Percentiles rank a stretch among this genome's conserved stretches.
Evolutionary conservation across 2,113 vertebrate genomes (phyloP).

Genomic region (Pholis gunnellus): DNA sequence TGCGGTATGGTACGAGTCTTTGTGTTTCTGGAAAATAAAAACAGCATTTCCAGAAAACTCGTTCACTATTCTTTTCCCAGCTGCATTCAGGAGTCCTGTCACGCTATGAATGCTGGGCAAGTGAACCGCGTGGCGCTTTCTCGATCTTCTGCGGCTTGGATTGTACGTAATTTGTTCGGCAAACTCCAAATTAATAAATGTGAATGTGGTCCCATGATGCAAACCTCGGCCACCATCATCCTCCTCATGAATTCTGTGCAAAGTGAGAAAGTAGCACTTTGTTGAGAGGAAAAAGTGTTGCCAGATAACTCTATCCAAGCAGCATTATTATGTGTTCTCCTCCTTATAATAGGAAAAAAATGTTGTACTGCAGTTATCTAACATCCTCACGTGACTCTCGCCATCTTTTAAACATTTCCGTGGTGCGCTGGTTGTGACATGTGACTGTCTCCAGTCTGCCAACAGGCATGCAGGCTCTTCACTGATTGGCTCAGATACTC

Average conservation of each 20-base stretch:
- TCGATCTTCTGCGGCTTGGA: not conserved
- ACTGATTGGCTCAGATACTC: slow-evolving; percentile 31
- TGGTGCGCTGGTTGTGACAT: slow-evolving; percentile 23
- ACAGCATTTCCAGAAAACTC: not conserved
- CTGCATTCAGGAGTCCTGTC: not conserved
- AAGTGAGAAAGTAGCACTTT: not conserved
- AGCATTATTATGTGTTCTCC: too few relatives aligned
- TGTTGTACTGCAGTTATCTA: not conserved
- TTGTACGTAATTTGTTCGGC: not conserved
- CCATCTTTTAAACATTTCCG: slow-evolving; percentile 4
- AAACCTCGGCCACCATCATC: not conserved
- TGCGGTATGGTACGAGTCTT: not conserved
- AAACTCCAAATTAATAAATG: not conserved
- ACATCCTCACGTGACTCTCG: slow-evolving; percentile 1
- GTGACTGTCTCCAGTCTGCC: slow-evolving; percentile 11
- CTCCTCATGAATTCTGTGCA: not conserved
- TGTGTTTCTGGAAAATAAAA: not conserved
- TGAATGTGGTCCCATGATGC: not conserved
- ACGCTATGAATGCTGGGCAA: not conserved
- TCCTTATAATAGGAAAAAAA: too few relatives aligned
- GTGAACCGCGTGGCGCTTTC: not conserved
- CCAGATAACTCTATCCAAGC: too few relatives aligned
- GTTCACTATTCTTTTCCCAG: not conserved
- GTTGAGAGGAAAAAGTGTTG: not conserved
- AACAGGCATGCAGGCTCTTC: not conserved